Evolutionary conservation across 2,113 vertebrate genomes (phyloP).

Genomic region (Phalacrocorax pelagicus): DNA sequence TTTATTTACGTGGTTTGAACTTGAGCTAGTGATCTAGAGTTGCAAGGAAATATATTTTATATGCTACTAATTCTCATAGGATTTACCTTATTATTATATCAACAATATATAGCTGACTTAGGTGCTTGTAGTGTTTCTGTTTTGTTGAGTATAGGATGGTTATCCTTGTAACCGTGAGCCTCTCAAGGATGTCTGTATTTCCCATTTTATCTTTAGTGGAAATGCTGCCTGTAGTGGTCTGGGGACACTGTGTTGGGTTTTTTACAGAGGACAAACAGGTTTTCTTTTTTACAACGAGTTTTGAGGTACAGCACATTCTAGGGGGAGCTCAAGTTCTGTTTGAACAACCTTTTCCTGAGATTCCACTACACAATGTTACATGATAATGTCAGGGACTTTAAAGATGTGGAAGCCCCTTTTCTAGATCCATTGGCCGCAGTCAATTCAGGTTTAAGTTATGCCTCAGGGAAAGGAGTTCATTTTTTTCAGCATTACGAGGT

Average conservation of each 20-base stretch:
- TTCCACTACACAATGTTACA: accelerated
- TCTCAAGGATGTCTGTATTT: background rate
- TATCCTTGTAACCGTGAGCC: background rate
- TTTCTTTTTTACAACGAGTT: background rate
- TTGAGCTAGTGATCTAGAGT: background rate
- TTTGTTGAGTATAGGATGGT: background rate
- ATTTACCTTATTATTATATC: background rate
- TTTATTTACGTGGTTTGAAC: background rate
- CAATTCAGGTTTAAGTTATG: background rate
- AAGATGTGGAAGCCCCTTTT: background rate
- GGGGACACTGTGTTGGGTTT: background rate
- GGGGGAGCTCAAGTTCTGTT: background rate
- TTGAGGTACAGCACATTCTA: background rate
- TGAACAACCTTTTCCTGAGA: background rate
- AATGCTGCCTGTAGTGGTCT: background rate
- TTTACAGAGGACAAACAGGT: background rate
- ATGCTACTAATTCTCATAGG: accelerated
- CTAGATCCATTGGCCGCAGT: background rate
- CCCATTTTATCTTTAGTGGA: background rate
- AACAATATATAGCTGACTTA: background rate
- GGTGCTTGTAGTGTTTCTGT: background rate
- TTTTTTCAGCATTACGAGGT: background rate
- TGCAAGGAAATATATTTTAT: background rate
- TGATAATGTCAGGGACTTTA: accelerated
- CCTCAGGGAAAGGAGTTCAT: background rate